Evolutionary conservation across 2,797 vertebrate species (phyloP).

Genomic region (Myotis myotis): DNA sequence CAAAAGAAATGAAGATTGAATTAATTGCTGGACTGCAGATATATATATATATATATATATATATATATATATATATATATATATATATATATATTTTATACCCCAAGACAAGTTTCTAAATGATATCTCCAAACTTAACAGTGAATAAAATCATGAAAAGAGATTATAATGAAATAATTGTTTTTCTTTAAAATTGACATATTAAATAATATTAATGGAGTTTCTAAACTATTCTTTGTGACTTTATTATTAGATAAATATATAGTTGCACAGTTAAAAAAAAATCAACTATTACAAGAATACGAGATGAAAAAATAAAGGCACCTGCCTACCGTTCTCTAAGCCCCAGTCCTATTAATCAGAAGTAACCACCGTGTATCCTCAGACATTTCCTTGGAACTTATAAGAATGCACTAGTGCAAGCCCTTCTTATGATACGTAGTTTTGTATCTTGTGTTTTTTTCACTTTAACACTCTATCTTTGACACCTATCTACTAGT

Average conservation of each 20-base stretch:
- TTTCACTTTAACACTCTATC: not conserved
- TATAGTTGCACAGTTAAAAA: not conserved
- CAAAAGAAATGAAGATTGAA: not conserved
- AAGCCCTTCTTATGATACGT: not conserved
- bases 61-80: too few species aligned
- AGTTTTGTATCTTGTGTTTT: not conserved
- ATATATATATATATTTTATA: too few species aligned
- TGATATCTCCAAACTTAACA: not conserved
- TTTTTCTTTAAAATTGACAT: not conserved
- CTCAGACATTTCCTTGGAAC: not conserved
- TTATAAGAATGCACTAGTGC: not conserved
- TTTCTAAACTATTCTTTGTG: not conserved
- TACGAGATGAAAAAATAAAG: not conserved
- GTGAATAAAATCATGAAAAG: not conserved
- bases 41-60: not conserved
- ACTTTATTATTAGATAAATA: conserved; percentile 35
- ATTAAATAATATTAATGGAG: not conserved
- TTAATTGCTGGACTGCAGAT: not conserved
- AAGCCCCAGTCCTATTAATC: not conserved
- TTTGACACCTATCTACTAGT: not conserved
- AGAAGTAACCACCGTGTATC: not conserved
- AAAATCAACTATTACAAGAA: not conserved
- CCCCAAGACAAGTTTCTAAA: not conserved
- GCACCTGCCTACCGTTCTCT: not conserved
- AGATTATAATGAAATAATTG: not conserved